Evolutionary conservation across 1,140 invertebrate genomes (phyloP), one percentile per base, ranked within the genome.

Genomic region (Orchesella cincta): DNA sequence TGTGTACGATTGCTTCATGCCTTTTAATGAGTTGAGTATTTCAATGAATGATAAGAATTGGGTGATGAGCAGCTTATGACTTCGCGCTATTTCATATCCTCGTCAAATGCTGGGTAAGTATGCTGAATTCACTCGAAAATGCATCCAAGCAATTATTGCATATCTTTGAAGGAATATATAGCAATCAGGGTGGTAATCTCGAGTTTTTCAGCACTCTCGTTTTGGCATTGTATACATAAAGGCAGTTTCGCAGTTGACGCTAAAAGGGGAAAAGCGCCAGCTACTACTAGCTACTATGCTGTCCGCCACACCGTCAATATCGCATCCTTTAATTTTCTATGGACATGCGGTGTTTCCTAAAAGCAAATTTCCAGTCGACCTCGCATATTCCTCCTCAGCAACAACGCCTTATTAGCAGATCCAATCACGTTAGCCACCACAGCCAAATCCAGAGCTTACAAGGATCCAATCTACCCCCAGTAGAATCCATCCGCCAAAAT

Each of bases 61-160:
- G 52, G 23, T 57, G 52, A 57, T 57, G 52, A 57, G 52, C 52
- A 57, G 52, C 23, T 57, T 5, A n/a, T 5, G 3, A 57, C 52
- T 57, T n/a, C 52, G 52, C 52, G 8, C 52, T 57, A 57, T 57
- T 57, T 57, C 52, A 57, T 57, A 57, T 57, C 23, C 52, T 57
- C 23, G 52, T 57, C 14, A n/a, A n/a, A n/a, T n/a, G n/a, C n/a
- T n/a, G n/a, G n/a, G n/a, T n/a, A n/a, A n/a, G 52, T n/a, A 57
- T 23, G 14, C 52, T n/a, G 52, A 57, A 26, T n/a, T 57, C 52
- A 57, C 23, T 57, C 14, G 23, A 57, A 57, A 57, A 23, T 57
- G 52, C 12, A 57, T 57, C 14, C 8, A 3, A 57, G 52, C 52
- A 26, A 57, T 26, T n/a, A 57, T n/a, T 57, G 52, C 52, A 57